Evolutionary conservation across 2,113 vertebrate species (phyloP), one percentile per base, ranked within the genome.

Genomic region (Xyliphius kryptos): DNA sequence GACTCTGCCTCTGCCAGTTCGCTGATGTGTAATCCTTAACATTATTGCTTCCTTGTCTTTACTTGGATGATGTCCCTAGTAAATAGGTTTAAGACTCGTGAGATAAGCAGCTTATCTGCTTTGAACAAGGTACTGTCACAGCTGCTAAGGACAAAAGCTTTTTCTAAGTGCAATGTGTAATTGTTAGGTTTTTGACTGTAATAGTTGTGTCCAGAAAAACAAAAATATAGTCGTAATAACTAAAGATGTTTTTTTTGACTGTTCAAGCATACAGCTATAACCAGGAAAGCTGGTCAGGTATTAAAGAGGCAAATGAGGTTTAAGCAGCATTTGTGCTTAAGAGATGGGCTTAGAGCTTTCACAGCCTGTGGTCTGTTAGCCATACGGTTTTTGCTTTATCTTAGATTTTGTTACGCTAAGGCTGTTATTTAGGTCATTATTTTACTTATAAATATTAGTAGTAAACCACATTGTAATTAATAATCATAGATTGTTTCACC

Each of bases 51-150:
- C 16, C 56, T 63, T 67, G 52, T 61, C 47, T 76, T 78, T 66
- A 72, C 71, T 76, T 54, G 65, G 69, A 68, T 73, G 75, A 19
- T 65, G 74, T 55, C 26, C 62, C 38, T 73, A 72, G 61, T 81
- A 82, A 84, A 79, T 72, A 78, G 82, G 76, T 72, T 81, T 81
- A 74, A 70, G 74, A 79, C 78, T 77, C 56, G 73, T 73, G 72
- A 61, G 57, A 63, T 88, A 87, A 87, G 83, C 80, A 69, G 79
- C 83, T 86, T 89, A 79, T 74, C 77, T 73, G 79, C 76, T 79
- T 79, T 64, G 63, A 72, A 52, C 38, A 59, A n/a, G n/a, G n/a
- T n/a, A n/a, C n/a, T n/a, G n/a, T n/a, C n/a, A 32, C 26, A 32
- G 26, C 55, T 52, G 20, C 26, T 15, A 2, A 15, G 13, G 47